Percentiles rank a stretch among this genome's conserved stretches.
Evolutionary conservation across 2,797 vertebrate species (phyloP).

Genomic region (Sebastes itinus): DNA sequence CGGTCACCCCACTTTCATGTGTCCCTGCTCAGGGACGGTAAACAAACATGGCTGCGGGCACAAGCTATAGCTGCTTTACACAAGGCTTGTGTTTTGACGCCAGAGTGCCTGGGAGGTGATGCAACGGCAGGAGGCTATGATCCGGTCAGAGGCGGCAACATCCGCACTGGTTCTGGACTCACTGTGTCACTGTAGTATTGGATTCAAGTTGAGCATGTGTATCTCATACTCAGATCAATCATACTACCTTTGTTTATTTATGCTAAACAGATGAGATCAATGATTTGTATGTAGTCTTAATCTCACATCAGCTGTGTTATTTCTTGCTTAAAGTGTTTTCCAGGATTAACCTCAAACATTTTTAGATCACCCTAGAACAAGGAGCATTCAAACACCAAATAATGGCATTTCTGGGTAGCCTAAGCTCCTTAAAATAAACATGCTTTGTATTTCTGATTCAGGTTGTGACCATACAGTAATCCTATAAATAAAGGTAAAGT

Average conservation of each 20-base stretch:
- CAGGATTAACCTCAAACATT: not conserved
- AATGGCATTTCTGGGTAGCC: not conserved
- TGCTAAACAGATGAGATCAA: not conserved
- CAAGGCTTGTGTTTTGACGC: conserved; percentile 35
- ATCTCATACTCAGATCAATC: not conserved
- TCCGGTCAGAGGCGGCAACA: conserved; percentile 4
- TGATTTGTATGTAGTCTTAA: not conserved
- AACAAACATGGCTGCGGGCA: conserved; percentile 48
- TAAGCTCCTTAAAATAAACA: not conserved
- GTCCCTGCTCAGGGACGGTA: conserved; percentile 52
- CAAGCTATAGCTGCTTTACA: conserved; percentile 3
- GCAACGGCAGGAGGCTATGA: conserved; percentile 2
- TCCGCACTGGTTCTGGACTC: not conserved
- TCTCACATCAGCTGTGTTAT: not conserved
- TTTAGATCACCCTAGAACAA: not conserved
- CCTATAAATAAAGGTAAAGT: not conserved
- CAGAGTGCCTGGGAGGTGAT: not conserved
- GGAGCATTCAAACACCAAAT: not conserved
- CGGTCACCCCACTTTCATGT: conserved; percentile 53
- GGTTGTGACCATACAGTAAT: not conserved
- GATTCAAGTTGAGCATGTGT: not conserved
- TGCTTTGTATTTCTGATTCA: not conserved
- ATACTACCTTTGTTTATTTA: not conserved
- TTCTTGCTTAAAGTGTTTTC: not conserved
- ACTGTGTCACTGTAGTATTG: not conserved